These are phyloP conservation scores for Philereme vetulata DNA, from an alignment of 2,888 invertebrate genomes.

Conservation along the genomic window DNA sequence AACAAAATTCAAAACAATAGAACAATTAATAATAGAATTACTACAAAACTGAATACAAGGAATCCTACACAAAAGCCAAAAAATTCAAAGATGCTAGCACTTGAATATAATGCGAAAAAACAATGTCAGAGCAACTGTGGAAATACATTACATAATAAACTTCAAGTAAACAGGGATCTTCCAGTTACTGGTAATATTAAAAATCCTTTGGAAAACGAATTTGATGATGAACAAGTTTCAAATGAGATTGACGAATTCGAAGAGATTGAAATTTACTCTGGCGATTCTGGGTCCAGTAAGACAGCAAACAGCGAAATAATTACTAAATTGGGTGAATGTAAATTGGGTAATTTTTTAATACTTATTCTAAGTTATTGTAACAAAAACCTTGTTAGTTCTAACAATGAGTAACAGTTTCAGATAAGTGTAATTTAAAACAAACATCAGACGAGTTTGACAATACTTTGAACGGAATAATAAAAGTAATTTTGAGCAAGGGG, in stretches of 20 bases:
- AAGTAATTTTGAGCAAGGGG: conserved; percentile 49
- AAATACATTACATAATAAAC: conserved; percentile 13
- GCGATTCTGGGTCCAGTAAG: conserved; percentile 41
- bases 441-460: conserved; percentile 32
- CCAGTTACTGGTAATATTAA: conserved; percentile 1
- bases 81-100: conserved; percentile 10
- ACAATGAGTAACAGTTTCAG: conserved; percentile 17
- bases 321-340: conserved; percentile 20
- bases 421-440: conserved; percentile 8
- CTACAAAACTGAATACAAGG: conserved; percentile 24
- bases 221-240: conserved; percentile 1
- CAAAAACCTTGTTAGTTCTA: neutral
- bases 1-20: conserved; percentile 22
- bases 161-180: conserved; percentile 4
- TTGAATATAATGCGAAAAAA: conserved; percentile 17
- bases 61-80: conserved; percentile 25
- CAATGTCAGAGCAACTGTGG: conserved; percentile 20
- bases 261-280: conserved; percentile 27
- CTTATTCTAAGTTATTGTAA: neutral
- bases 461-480: conserved; percentile 51
- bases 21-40: conserved; percentile 29
- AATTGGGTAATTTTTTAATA: neutral
- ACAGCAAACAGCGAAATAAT: conserved; percentile 18
- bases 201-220: conserved; percentile 2
- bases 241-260: conserved; percentile 8